Conservation (phyloP, 2,113 vertebrate species). For the Tetraodon nigroviridis region DNA sequence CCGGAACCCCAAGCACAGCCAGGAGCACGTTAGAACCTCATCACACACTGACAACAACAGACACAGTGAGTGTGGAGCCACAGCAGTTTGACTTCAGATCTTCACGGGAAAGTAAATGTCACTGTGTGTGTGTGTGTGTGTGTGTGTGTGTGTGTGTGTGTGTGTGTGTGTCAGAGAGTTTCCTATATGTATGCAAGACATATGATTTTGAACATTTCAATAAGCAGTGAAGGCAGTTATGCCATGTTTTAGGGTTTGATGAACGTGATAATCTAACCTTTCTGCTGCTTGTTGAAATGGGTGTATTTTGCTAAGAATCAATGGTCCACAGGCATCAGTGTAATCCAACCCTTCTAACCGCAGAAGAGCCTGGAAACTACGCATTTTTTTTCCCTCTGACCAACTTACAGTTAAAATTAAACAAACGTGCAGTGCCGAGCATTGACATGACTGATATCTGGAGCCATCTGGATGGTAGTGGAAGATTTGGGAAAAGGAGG, state of each 20-base stretch:
- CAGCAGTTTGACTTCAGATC: slow-evolving; percentile 1
- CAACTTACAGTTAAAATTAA: slow-evolving; percentile 53
- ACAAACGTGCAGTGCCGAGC: slow-evolving; percentile 56
- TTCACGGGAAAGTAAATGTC: not conserved
- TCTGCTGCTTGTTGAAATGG: slow-evolving; percentile 28
- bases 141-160: no score
- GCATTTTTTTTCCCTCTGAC: slow-evolving; percentile 33
- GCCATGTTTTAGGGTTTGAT: not conserved
- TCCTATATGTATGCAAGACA: not conserved
- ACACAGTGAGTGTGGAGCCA: slow-evolving; percentile 76
- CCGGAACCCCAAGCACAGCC: slow-evolving; percentile 76
- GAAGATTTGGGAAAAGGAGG: slow-evolving; percentile 50
- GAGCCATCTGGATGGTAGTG: slow-evolving; percentile 56
- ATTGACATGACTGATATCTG: slow-evolving; percentile 55
- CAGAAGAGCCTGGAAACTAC: slow-evolving; percentile 54
- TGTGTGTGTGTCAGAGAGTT: not conserved
- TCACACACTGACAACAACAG: slow-evolving; percentile 73
- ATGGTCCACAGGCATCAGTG: slow-evolving; percentile 28
- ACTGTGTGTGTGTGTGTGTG: slow-evolving; percentile 16
- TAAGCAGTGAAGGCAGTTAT: not conserved
- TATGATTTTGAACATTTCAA: not conserved
- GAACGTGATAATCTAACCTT: slow-evolving; percentile 21
- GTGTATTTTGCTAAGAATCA: slow-evolving; percentile 35
- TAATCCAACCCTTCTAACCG: slow-evolving; percentile 35
- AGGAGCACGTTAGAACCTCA: slow-evolving; percentile 70